phyloP scores from a whole-genome alignment of 2,113 vertebrate species.

The Laticauda colubrina region DNA sequence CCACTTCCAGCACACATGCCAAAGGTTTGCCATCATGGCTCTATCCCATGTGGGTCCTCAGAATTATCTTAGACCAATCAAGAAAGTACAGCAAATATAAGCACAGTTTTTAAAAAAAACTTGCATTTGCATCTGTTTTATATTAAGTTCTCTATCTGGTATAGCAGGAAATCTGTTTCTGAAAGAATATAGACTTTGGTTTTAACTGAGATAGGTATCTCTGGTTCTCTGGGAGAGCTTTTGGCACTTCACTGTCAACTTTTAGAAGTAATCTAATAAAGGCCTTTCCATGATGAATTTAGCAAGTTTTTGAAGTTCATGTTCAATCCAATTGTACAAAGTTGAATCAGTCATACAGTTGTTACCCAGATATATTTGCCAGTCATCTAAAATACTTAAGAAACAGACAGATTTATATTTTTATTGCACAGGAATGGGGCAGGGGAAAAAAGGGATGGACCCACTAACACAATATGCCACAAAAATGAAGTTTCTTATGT shows the following conservation, averaged over 20 bases:
- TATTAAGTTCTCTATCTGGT: neutral
- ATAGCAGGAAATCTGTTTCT: neutral
- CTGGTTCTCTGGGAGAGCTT: neutral
- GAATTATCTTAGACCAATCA: neutral
- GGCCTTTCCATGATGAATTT: neutral
- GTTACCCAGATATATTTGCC: neutral
- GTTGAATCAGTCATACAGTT: neutral
- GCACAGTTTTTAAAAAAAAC: neutral
- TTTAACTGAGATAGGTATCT: neutral
- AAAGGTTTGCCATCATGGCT: no score
- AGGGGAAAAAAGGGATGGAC: neutral
- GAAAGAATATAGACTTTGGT: neutral
- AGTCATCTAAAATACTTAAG: neutral
- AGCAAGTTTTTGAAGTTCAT: neutral
- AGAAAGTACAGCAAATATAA: neutral
- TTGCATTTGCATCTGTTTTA: neutral
- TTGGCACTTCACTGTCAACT: neutral
- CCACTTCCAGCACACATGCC: no score
- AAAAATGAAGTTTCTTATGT: neutral
- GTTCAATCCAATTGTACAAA: neutral
- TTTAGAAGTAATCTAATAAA: neutral
- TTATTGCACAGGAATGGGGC: neutral
- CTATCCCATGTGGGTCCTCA: neutral
- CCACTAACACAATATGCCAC: neutral
- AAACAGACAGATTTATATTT: neutral